Evolutionary conservation across 2,888 invertebrate species (phyloP).

Genomic region (Drosophila acutilabella): DNA sequence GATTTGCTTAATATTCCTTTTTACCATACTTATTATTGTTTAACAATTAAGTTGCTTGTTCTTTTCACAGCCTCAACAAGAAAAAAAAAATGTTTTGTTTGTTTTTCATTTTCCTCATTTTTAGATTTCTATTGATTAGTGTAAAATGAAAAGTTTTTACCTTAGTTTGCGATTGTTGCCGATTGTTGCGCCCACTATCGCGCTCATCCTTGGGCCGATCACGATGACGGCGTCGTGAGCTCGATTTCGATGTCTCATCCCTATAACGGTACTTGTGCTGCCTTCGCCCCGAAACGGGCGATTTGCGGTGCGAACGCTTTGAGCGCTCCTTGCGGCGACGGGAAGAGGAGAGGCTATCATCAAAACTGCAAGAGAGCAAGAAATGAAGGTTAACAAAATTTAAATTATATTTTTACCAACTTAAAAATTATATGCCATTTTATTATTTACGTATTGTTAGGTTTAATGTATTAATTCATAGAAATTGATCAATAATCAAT

Average conservation of each 20-base stretch:
- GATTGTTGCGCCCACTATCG: conserved; percentile 82
- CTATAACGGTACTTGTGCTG: conserved; percentile 88
- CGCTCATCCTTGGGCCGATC: conserved; percentile 85
- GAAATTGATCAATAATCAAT: too few species aligned
- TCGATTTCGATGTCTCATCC: conserved; percentile 84
- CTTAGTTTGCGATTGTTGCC: conserved; percentile 84
- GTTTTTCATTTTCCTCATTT: background rate
- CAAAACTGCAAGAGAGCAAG: conserved; percentile 78
- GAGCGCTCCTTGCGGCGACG: conserved; percentile 93
- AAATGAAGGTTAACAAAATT: background rate
- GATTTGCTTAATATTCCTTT: conserved; percentile 52
- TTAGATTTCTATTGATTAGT: conserved; percentile 51
- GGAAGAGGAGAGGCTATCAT: conserved; percentile 87
- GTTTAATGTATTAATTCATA: too few species aligned
- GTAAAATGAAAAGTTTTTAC: conserved; percentile 85
- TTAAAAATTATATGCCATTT: too few species aligned
- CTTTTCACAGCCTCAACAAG: conserved; percentile 25
- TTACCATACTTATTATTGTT: conserved; percentile 45
- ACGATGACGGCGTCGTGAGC: conserved; percentile 84
- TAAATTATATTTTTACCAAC: too few species aligned
- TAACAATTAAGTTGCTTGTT: conserved; percentile 40
- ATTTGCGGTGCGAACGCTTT: conserved; percentile 94
- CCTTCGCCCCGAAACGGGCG: conserved; percentile 91
- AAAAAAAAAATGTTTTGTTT: conserved; percentile 44
- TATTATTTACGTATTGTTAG: too few species aligned